phyloP scores from a whole-genome alignment of 2,888 invertebrate genomes.

The Mimachlamys varia region DNA sequence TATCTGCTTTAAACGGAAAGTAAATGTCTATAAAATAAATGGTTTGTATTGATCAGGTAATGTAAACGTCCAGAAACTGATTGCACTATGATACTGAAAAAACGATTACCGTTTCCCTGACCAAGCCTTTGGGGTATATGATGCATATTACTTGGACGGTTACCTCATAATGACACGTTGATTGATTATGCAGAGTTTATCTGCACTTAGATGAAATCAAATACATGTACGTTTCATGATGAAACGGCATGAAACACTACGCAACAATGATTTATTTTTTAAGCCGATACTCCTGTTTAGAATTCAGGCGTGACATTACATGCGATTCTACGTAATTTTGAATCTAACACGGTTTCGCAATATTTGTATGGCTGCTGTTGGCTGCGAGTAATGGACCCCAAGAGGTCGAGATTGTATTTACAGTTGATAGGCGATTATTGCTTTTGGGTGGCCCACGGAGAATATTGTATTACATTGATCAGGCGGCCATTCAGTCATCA shows the following conservation, averaged over 20 bases:
- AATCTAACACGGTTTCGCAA: background rate
- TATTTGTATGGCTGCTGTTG: background rate
- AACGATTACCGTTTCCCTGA: background rate
- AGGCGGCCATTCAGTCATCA: background rate
- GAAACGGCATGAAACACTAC: background rate
- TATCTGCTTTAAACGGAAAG: background rate
- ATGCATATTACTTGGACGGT: background rate
- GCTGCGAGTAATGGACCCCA: background rate
- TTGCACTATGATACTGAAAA: background rate
- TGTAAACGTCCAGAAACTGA: background rate
- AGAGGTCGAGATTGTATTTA: background rate
- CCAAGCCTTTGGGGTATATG: background rate
- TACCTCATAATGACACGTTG: background rate
- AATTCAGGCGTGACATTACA: slow-evolving; percentile 31
- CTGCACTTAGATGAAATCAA: background rate
- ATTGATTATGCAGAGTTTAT: background rate
- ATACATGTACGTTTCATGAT: background rate
- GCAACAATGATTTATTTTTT: background rate
- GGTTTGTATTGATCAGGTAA: background rate
- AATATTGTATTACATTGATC: background rate
- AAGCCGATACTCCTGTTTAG: background rate
- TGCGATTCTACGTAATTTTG: background rate
- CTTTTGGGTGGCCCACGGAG: background rate
- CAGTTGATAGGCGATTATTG: background rate
- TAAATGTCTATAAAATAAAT: background rate